These are phyloP conservation scores for Pseudoatta argentina DNA, from an alignment of 1,140 invertebrate genomes.

Conservation along the genomic window DNA sequence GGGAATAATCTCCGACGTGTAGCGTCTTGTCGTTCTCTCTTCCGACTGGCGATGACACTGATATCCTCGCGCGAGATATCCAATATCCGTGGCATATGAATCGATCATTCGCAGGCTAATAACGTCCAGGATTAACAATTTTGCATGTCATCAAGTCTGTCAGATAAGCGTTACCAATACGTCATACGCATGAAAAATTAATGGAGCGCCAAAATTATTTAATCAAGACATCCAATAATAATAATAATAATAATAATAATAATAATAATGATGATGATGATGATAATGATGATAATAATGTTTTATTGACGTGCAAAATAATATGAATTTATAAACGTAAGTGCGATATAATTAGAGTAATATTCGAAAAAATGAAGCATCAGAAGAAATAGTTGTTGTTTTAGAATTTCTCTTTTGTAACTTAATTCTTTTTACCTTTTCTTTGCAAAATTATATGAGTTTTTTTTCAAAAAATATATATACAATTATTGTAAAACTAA, in stretches of 20 bases:
- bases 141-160: slow-evolving; percentile 16
- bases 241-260: too few relatives aligned
- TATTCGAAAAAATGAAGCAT: too few relatives aligned
- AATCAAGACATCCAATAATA: not conserved
- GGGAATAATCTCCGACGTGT: slow-evolving; percentile 25
- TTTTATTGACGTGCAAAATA: too few relatives aligned
- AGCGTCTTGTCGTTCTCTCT: slow-evolving; percentile 17
- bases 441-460: not conserved
- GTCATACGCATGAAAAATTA: slow-evolving; percentile 41
- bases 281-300: too few relatives aligned
- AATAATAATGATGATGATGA: too few relatives aligned
- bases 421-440: too few relatives aligned
- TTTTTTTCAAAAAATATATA: not conserved
- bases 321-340: not conserved
- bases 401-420: too few relatives aligned
- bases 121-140: slow-evolving; percentile 14
- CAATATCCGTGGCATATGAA: slow-evolving; percentile 29
- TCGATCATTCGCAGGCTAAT: slow-evolving; percentile 37
- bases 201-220: not conserved
- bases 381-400: too few relatives aligned
- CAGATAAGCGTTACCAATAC: not conserved
- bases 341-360: not conserved
- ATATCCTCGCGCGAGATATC: slow-evolving; percentile 11
- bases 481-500: not conserved
- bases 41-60: slow-evolving; percentile 35